These are phyloP conservation scores for Lampris incognitus DNA, from an alignment of 2,113 vertebrate species.

Conservation along the genomic window DNA sequence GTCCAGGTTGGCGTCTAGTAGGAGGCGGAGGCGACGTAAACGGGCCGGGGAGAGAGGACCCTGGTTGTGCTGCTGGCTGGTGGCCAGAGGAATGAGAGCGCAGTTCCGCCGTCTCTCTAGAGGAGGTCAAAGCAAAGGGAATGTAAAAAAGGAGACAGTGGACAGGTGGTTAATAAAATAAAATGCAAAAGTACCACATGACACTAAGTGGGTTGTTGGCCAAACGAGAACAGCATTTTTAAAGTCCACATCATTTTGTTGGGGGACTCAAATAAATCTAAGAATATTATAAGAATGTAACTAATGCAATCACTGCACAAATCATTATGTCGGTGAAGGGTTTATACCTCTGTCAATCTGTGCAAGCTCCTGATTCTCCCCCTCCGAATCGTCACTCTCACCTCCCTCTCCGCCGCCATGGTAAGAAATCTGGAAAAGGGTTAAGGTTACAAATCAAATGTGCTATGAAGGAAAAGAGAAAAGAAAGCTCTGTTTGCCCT, in stretches of 20 bases:
- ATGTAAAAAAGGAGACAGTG: slow-evolving; percentile 17
- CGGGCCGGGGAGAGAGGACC: slow-evolving; percentile 84
- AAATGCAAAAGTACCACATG: too few relatives aligned
- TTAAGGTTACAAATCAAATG: slow-evolving; percentile 33
- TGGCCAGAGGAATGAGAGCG: slow-evolving; percentile 87
- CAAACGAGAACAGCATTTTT: too few relatives aligned
- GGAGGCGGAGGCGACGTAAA: slow-evolving; percentile 83
- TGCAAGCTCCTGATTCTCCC: slow-evolving; percentile 93
- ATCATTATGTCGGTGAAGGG: background rate
- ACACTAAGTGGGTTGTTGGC: too few relatives aligned
- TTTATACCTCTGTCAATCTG: slow-evolving; percentile 92
- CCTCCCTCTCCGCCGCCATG: slow-evolving; percentile 87
- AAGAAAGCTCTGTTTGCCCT: background rate
- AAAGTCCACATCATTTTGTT: too few relatives aligned
- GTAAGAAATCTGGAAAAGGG: slow-evolving; percentile 87
- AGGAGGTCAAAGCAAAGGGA: slow-evolving; percentile 35
- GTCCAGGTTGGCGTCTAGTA: slow-evolving; percentile 87
- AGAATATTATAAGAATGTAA: background rate
- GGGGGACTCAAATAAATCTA: background rate
- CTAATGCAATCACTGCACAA: background rate
- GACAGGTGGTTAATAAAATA: slow-evolving; percentile 1
- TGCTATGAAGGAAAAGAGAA: slow-evolving; percentile 13
- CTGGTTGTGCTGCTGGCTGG: slow-evolving; percentile 91
- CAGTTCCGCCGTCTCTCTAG: slow-evolving; percentile 89
- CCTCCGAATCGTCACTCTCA: slow-evolving; percentile 93